These are phyloP conservation scores for Trissolcus japonicus DNA, from an alignment of 2,888 invertebrate genomes.

Conservation along the genomic window DNA sequence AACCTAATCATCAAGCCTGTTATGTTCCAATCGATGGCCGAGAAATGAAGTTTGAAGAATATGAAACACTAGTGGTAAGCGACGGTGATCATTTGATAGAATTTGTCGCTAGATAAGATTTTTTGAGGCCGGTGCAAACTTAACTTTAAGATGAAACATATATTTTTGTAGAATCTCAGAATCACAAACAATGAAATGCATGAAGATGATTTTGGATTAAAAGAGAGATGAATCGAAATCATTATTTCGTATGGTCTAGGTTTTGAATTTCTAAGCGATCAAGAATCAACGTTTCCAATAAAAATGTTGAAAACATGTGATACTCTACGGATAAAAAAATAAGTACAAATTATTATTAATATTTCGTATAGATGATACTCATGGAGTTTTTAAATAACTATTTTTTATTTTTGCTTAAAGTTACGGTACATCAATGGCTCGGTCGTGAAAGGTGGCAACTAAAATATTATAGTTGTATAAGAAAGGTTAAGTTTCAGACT, in stretches of 20 bases:
- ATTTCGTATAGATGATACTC: slow-evolving; percentile 8
- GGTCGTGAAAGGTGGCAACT: no score
- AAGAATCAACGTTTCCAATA: slow-evolving; percentile 3
- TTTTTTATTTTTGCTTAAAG: background rate
- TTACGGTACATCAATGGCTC: no score
- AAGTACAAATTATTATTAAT: slow-evolving; percentile 41
- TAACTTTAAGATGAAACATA: slow-evolving; percentile 30
- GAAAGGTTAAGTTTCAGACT: background rate
- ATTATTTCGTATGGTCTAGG: slow-evolving; percentile 4
- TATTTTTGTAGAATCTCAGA: slow-evolving; percentile 31
- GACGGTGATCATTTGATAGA: slow-evolving; percentile 60
- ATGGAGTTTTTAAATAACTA: background rate
- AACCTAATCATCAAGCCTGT: slow-evolving; percentile 68
- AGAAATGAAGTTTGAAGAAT: slow-evolving; percentile 63
- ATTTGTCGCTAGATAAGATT: slow-evolving; percentile 63
- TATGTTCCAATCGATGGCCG: slow-evolving; percentile 65
- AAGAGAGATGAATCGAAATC: slow-evolving; percentile 2
- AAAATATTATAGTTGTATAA: no score
- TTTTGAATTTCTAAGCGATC: slow-evolving; percentile 7
- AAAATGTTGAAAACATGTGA: slow-evolving; percentile 25
- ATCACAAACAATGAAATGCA: background rate
- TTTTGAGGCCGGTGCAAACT: background rate
- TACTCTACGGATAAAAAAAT: slow-evolving; percentile 13
- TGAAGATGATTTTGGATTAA: background rate
- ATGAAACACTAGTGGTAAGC: slow-evolving; percentile 70